phyloP scores from a whole-genome alignment of 2,888 invertebrate species.

The Beris chalybata region DNA sequence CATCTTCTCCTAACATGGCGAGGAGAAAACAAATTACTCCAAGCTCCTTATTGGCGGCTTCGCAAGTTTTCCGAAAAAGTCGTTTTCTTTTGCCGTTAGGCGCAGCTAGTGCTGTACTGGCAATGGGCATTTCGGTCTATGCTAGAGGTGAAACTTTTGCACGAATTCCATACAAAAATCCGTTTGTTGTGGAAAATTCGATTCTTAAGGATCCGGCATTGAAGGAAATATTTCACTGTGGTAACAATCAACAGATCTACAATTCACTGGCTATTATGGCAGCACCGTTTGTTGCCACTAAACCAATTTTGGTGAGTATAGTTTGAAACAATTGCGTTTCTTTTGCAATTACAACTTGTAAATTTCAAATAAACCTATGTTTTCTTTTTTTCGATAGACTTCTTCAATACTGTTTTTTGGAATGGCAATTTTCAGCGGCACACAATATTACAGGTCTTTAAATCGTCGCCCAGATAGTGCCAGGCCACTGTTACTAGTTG shows the following conservation, averaged over 20 bases:
- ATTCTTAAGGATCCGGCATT: constrained; percentile 2
- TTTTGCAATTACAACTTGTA: background rate
- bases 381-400: background rate
- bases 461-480: background rate
- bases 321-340: background rate
- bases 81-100: constrained; percentile 11
- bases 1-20: background rate
- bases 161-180: constrained; percentile 6
- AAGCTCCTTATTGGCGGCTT: constrained; percentile 1
- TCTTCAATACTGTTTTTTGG: constrained; percentile 11
- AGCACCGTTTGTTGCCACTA: constrained; percentile 10
- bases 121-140: constrained; percentile 12
- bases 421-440: constrained; percentile 16
- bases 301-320: constrained; percentile 10
- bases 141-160: constrained; percentile 1
- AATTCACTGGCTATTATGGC: constrained; percentile 20
- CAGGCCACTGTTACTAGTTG: constrained; percentile 1
- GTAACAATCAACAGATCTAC: constrained; percentile 15
- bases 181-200: constrained; percentile 3
- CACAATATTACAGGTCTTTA: constrained; percentile 20
- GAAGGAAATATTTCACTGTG: constrained; percentile 11
- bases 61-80: background rate
- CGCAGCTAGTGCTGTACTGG: background rate
- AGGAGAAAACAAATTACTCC: constrained; percentile 3
- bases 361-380: background rate